These are phyloP conservation scores for Mirza zaza DNA, from an alignment of 2,113 vertebrate genomes.

Conservation along the genomic window DNA sequence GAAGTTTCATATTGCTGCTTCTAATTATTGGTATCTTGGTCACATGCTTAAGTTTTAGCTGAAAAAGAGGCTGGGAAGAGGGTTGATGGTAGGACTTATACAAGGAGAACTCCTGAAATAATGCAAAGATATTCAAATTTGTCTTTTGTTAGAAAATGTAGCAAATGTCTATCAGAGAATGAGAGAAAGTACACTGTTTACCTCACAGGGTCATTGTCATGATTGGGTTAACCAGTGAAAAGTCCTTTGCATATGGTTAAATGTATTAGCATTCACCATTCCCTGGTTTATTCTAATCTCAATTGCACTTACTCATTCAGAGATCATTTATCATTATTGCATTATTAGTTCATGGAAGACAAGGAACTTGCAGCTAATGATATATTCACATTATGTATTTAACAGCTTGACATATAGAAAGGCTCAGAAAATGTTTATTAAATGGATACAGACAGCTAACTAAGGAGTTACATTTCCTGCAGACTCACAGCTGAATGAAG, in stretches of 20 bases:
- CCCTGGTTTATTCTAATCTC: neutral
- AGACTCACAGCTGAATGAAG: neutral
- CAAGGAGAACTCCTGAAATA: neutral
- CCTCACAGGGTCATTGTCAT: no score
- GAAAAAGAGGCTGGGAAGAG: neutral
- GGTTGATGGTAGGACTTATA: fast-evolving
- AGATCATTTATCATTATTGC: neutral
- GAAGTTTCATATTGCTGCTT: neutral
- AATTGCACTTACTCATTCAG: neutral
- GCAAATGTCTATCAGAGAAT: neutral
- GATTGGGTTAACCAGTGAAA: neutral
- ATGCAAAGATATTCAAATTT: neutral
- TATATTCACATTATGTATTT: neutral
- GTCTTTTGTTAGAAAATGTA: neutral
- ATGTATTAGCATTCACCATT: neutral
- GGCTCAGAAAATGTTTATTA: neutral
- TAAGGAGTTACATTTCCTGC: neutral
- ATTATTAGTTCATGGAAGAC: neutral
- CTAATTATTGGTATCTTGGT: neutral
- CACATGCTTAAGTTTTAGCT: neutral
- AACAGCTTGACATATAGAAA: neutral
- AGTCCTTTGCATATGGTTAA: neutral
- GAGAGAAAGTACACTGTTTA: fast-evolving
- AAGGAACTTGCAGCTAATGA: neutral
- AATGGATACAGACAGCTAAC: neutral